Percentiles rank a stretch among this genome's conserved stretches.
phyloP scores from a whole-genome alignment of 2,888 invertebrate genomes.

The Aspidapion aeneum region DNA sequence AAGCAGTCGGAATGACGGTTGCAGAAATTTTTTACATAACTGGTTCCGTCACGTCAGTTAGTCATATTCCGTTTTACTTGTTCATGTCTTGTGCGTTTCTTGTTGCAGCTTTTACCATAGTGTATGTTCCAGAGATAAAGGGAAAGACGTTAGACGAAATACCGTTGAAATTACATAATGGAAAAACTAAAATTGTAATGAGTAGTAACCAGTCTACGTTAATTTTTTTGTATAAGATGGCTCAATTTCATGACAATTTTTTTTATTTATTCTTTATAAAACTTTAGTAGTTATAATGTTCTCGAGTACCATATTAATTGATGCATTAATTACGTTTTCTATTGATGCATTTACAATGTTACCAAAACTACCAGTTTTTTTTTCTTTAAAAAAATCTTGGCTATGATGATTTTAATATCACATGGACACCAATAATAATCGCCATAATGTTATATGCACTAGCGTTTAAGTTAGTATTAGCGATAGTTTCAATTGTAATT shows the following conservation, averaged over 20 bases:
- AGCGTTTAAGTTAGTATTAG: conserved; percentile 40
- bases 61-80: conserved; percentile 31
- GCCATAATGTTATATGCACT: conserved; percentile 41
- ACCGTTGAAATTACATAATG: neutral
- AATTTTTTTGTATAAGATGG: no score
- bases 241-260: no score
- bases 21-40: conserved; percentile 30
- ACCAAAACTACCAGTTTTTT: conserved; percentile 39
- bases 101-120: conserved; percentile 25
- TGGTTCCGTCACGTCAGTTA: conserved; percentile 27
- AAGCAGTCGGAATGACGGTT: conserved; percentile 37
- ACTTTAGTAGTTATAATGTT: conserved; percentile 43
- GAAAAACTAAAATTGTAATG: neutral
- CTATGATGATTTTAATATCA: conserved; percentile 33
- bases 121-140: conserved; percentile 24
- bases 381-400: conserved; percentile 36
- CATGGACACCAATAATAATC: conserved; percentile 42
- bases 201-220: no score
- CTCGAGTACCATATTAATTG: conserved; percentile 39
- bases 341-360: conserved; percentile 40
- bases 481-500: conserved; percentile 41
- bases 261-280: no score
- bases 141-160: conserved; percentile 15
- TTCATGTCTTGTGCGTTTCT: conserved; percentile 28
- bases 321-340: conserved; percentile 39